Evolutionary conservation across 2,888 invertebrate genomes (phyloP).

Genomic region (Epinotia bilunana): DNA sequence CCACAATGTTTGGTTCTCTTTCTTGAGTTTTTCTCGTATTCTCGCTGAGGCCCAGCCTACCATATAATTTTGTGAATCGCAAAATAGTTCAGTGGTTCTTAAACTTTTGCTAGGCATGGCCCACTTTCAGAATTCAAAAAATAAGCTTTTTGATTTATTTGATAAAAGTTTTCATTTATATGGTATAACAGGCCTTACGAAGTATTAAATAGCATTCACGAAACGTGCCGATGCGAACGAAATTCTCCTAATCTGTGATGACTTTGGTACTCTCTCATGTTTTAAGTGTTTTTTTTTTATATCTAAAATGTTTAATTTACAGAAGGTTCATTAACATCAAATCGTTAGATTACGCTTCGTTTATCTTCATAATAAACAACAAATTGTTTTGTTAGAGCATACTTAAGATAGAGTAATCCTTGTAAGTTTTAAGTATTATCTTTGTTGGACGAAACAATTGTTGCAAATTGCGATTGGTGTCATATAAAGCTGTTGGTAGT

Average conservation of each 20-base stretch:
- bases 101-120: no score
- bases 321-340: conserved; percentile 64
- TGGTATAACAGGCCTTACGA: not conserved
- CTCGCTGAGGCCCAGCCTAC: not conserved
- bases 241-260: conserved; percentile 82
- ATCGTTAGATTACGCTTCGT: conserved; percentile 66
- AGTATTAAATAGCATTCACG: conserved; percentile 65
- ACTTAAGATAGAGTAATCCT: conserved; percentile 49
- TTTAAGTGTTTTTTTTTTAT: conserved; percentile 79
- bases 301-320: conserved; percentile 65
- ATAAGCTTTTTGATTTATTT: not conserved
- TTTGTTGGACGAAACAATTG: conserved; percentile 52
- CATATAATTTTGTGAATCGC: not conserved
- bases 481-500: conserved; percentile 51
- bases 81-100: no score
- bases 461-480: conserved; percentile 52
- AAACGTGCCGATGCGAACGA: conserved; percentile 71
- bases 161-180: not conserved
- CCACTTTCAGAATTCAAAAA: no score
- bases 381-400: conserved; percentile 62
- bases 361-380: conserved; percentile 52
- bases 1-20: not conserved
- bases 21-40: not conserved
- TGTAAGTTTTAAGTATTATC: conserved; percentile 55
- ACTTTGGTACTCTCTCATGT: conserved; percentile 82